Percentiles rank a stretch among this genome's conserved stretches.
Conservation (phyloP, 2,888 invertebrate species). For the Salpingus planirostris region DNA sequence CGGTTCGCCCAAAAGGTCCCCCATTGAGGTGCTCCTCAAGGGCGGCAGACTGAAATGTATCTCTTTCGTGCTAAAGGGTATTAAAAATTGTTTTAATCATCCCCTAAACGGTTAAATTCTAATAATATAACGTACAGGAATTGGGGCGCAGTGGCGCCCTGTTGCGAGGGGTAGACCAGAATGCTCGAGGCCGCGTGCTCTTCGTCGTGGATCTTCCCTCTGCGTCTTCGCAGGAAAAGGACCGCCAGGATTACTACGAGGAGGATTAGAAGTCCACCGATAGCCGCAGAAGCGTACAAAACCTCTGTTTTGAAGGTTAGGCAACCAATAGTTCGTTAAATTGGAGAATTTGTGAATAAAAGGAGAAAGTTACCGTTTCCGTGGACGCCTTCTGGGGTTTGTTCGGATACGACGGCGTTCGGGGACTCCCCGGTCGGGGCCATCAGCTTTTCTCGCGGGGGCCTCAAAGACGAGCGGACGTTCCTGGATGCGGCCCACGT, state of each 20-base stretch:
- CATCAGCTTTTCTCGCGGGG: constrained; percentile 10
- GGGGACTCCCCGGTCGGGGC: constrained; percentile 15
- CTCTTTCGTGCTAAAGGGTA: constrained; percentile 36
- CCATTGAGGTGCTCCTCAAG: constrained; percentile 37
- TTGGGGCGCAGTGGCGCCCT: constrained; percentile 47
- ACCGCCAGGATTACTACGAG: constrained; percentile 35
- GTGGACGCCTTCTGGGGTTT: constrained; percentile 16
- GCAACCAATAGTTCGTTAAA: too few relatives aligned
- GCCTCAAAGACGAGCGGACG: constrained; percentile 13
- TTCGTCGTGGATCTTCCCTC: constrained; percentile 37
- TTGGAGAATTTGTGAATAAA: too few relatives aligned
- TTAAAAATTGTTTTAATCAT: background rate
- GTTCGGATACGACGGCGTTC: constrained; percentile 22
- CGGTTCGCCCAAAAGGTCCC: constrained; percentile 34
- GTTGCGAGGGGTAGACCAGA: constrained; percentile 55
- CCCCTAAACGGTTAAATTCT: background rate
- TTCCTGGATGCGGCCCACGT: constrained; percentile 9
- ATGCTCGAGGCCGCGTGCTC: constrained; percentile 50
- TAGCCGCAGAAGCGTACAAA: constrained; percentile 29
- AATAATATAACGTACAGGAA: constrained; percentile 49
- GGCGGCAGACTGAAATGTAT: constrained; percentile 41
- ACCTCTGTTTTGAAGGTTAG: too few relatives aligned
- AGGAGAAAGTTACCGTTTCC: constrained; percentile 16
- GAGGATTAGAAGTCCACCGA: constrained; percentile 21
- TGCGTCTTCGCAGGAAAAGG: constrained; percentile 45